These are phyloP conservation scores for Pollimyrus isidori DNA, from an alignment of 2,113 vertebrate genomes.

Conservation along the genomic window DNA sequence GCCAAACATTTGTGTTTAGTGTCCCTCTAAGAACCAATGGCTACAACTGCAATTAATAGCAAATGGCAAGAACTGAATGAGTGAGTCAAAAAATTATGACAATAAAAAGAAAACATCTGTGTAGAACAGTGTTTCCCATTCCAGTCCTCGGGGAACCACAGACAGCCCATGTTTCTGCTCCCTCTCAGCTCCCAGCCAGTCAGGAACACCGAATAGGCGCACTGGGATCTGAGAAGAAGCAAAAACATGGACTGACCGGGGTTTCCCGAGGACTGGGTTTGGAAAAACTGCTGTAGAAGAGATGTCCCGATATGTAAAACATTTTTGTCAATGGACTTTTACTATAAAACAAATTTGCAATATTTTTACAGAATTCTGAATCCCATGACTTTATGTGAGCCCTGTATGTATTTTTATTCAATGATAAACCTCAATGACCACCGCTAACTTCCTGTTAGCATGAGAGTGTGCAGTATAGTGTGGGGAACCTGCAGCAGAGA, in stretches of 20 bases:
- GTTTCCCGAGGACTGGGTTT: too few relatives aligned
- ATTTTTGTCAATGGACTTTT: background rate
- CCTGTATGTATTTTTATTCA: background rate
- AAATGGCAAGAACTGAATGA: background rate
- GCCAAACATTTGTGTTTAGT: background rate
- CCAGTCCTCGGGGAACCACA: too few relatives aligned
- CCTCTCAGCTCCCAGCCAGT: too few relatives aligned
- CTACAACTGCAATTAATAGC: background rate
- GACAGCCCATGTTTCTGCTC: too few relatives aligned
- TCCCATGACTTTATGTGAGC: background rate
- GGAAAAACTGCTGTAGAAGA: background rate
- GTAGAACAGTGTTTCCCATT: background rate
- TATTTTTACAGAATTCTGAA: background rate
- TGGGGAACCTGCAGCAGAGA: background rate
- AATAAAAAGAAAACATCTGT: background rate
- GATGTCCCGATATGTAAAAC: background rate
- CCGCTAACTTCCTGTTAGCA: background rate
- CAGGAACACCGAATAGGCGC: too few relatives aligned
- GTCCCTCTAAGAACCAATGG: background rate
- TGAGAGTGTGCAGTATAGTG: background rate
- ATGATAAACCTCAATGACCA: background rate
- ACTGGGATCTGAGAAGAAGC: too few relatives aligned
- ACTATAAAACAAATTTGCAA: background rate
- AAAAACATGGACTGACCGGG: too few relatives aligned
- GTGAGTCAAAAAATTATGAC: background rate